phyloP scores from a whole-genome alignment of 2,888 invertebrate species.

The Asteroscopus sphinx region DNA sequence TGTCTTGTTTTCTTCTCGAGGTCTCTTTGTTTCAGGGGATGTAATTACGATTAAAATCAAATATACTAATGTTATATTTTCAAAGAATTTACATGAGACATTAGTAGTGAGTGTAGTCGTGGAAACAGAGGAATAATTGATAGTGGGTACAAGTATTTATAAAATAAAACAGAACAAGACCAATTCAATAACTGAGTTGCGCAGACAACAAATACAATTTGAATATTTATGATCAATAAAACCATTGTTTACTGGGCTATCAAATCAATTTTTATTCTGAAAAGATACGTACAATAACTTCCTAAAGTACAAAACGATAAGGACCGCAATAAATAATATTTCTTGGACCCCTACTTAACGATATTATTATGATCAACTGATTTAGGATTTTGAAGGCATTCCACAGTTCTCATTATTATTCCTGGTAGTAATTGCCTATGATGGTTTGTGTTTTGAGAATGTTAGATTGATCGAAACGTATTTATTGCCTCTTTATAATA shows the following conservation, averaged over 20 bases:
- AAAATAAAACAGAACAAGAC: constrained; percentile 22
- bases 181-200: constrained; percentile 45
- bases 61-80: too few relatives aligned
- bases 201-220: constrained; percentile 50
- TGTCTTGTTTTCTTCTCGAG: background rate
- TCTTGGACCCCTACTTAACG: constrained; percentile 26
- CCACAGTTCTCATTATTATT: constrained; percentile 10
- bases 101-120: too few relatives aligned
- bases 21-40: background rate
- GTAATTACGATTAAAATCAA: too few relatives aligned
- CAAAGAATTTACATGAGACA: too few relatives aligned
- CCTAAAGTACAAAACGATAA: constrained; percentile 38
- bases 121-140: too few relatives aligned
- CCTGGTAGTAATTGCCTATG: background rate
- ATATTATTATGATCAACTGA: constrained; percentile 37
- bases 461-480: too few relatives aligned
- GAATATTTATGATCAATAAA: constrained; percentile 62
- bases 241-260: constrained; percentile 56
- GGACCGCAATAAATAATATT: constrained; percentile 36
- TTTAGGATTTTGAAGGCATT: constrained; percentile 11
- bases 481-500: too few relatives aligned
- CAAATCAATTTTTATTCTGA: constrained; percentile 52
- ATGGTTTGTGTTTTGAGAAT: background rate
- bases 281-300: constrained; percentile 45
- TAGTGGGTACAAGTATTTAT: too few relatives aligned